phyloP scores from a whole-genome alignment of 2,113 vertebrate genomes.

The Copsychus sechellarum region DNA sequence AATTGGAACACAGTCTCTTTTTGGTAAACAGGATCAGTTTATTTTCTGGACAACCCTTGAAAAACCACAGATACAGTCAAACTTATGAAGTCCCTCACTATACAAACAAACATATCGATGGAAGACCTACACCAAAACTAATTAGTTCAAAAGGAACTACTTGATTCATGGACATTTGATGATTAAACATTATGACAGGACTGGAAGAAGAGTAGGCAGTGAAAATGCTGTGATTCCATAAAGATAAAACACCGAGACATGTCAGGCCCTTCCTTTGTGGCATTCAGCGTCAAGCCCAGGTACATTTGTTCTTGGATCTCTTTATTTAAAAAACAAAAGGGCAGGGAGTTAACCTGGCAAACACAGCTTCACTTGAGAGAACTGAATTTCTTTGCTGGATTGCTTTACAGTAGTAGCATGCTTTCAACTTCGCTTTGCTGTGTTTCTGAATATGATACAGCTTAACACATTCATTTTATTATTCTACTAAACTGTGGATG shows the following conservation, averaged over 20 bases:
- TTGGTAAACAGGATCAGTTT: not conserved
- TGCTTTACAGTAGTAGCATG: not conserved
- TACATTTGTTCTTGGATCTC: not conserved
- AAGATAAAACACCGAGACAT: not conserved
- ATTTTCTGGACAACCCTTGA: not conserved
- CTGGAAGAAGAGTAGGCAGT: not conserved
- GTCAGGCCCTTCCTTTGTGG: not conserved
- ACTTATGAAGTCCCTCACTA: not conserved
- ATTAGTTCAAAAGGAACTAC: not conserved
- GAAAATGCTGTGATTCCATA: not conserved
- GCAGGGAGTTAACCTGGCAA: not conserved
- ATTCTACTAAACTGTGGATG: constrained; percentile 51
- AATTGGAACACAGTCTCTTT: not conserved
- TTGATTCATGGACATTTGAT: not conserved
- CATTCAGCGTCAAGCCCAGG: not conserved
- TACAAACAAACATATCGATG: not conserved
- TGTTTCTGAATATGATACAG: constrained; percentile 58
- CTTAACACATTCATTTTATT: constrained; percentile 54
- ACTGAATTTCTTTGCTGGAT: constrained; percentile 4
- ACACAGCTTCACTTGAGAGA: not conserved
- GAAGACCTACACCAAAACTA: not conserved
- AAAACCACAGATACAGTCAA: not conserved
- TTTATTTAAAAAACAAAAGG: not conserved
- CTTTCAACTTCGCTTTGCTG: not conserved
- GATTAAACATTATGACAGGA: not conserved